A percentile compares a stretch with the other conserved stretches of the same genome.
These are phyloP conservation scores for Onchidella celtica DNA, from an alignment of 2,888 invertebrate species.

Conservation along the genomic window DNA sequence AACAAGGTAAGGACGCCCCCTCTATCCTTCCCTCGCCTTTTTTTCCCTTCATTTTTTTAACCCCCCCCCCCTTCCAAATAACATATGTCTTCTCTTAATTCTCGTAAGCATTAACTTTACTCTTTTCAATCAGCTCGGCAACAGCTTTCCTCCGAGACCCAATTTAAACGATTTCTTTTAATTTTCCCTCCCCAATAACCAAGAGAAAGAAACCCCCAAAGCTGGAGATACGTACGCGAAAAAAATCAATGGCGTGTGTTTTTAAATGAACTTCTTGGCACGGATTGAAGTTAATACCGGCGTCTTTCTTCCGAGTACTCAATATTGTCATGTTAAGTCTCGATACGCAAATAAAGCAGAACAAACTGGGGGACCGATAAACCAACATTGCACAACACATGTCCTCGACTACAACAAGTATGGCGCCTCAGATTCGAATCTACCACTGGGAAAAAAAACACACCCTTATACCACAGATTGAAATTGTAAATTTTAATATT, in stretches of 20 bases:
- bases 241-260: conserved; percentile 7
- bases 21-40: background rate
- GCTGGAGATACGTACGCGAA: background rate
- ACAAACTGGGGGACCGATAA: too few species aligned
- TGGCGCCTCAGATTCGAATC: too few species aligned
- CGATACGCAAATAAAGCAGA: too few species aligned
- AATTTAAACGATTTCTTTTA: conserved; percentile 31
- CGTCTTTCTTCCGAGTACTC: background rate
- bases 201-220: background rate
- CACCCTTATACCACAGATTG: too few species aligned
- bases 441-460: too few species aligned
- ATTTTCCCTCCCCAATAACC: too few species aligned
- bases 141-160: background rate
- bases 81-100: too few species aligned
- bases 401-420: too few species aligned
- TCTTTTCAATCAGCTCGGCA: background rate
- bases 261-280: conserved; percentile 18
- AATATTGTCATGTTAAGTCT: conserved; percentile 4
- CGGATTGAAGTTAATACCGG: background rate
- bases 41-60: background rate
- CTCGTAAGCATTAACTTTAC: too few species aligned
- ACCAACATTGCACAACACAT: too few species aligned
- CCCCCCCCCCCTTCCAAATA: background rate
- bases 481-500: too few species aligned
- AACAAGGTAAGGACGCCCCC: background rate